Base-by-base conservation (phyloP, 2,113 vertebrate genomes). In the Panurus biarmicus region DNA sequence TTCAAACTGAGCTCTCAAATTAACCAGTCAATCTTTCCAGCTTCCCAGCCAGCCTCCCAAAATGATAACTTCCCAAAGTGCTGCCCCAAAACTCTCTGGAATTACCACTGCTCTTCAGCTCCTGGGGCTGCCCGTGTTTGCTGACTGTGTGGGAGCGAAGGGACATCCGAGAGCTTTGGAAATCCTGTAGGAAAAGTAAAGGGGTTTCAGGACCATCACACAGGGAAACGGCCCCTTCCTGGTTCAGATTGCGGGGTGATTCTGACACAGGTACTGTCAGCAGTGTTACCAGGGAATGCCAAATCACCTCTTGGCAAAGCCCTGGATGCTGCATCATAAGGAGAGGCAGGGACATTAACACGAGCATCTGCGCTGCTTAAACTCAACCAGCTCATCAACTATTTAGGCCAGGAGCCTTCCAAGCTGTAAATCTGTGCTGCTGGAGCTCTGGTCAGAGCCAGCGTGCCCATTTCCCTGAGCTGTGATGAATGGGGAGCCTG, bases 161-260 rank as follows among this genome's bases (percentile, higher is more conserved):
- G 1, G 88, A 72, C 58, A 85, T 95, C 22, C 8, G 61, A 0
- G 33, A 31, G 4, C 72, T 92, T 42, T 89, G 91, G 33, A 79
- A 53, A 47, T 66, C 73, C 97, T 98, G 83, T 4, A 71, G 87
- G 48, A 87, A 93, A 85, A 92, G 60, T 29, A 80, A 62, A 79
- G 1, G 16, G 26, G 12, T 62, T 83, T 91, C 35, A 83, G 70
- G 70, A 36, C 20, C 29, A 12, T 5, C 4, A 2, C 48, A 25
- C 22, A 9, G 9, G 44, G 35, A 33, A 77, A 71, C 0, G 5
- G 47, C 24, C 57, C 3, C 0, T 11, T 35, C 7, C 47, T 25
- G n/a, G 9, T 69, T 71, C 57, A 48, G 12, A 10, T 1, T 0
- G 0, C 3, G 33, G 7, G 4, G 4, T 19, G 51, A 6, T 6